Conservation (phyloP, 2,888 invertebrate genomes). For the Deilephila elpenor region DNA sequence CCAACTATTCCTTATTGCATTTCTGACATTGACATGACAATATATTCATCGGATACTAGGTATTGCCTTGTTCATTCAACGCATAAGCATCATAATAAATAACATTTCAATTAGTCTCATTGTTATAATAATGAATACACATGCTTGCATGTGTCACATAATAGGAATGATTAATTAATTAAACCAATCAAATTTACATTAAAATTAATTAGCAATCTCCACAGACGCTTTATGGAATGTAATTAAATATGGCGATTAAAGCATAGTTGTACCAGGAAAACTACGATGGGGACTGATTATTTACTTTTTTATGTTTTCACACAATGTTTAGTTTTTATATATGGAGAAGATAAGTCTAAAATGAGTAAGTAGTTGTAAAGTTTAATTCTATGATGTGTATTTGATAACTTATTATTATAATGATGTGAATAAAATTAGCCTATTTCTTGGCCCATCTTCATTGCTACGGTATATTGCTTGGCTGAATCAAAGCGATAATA, state of each 20-base stretch:
- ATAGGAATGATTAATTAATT: conserved; percentile 22
- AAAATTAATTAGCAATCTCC: conserved; percentile 23
- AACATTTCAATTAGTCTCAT: conserved; percentile 16
- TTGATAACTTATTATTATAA: too few relatives aligned
- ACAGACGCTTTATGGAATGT: neutral
- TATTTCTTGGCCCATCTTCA: too few relatives aligned
- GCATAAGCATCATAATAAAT: conserved; percentile 12
- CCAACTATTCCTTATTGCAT: conserved; percentile 35
- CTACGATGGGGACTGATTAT: neutral
- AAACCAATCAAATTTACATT: conserved; percentile 18
- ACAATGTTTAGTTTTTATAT: conserved; percentile 1
- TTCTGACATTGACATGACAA: conserved; percentile 21
- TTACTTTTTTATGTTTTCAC: conserved; percentile 5
- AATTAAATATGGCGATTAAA: neutral
- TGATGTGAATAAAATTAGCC: too few relatives aligned
- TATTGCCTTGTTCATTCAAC: conserved; percentile 18
- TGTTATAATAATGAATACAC: conserved; percentile 14
- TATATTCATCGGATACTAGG: conserved; percentile 19
- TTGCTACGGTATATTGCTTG: too few relatives aligned
- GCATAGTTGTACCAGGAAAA: neutral
- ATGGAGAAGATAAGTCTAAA: conserved; percentile 8
- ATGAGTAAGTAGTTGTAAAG: conserved; percentile 11
- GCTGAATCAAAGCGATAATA: too few relatives aligned
- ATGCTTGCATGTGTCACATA: conserved; percentile 20
- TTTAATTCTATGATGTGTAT: neutral